phyloP scores from a whole-genome alignment of 2,797 vertebrate genomes.

The Psittacula echo region DNA sequence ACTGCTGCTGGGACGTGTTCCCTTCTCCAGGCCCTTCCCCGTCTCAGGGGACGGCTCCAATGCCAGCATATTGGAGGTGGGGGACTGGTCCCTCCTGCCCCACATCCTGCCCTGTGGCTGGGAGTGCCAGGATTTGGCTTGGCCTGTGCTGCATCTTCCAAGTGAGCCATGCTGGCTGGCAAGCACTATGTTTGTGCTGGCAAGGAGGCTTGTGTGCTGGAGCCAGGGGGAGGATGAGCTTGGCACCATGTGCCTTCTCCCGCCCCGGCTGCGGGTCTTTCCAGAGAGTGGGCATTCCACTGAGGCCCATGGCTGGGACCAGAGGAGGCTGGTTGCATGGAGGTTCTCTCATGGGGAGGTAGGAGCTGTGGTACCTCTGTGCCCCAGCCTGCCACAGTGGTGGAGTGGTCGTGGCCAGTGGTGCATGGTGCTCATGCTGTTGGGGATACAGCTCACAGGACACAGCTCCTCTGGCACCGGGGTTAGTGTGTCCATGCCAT shows the following conservation, averaged over 20 bases:
- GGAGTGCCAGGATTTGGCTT: background rate
- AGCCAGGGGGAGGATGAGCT: background rate
- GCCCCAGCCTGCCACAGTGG: accelerated
- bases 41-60: accelerated
- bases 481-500: accelerated
- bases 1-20: background rate
- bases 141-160: background rate
- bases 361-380: accelerated
- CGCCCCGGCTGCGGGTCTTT: background rate
- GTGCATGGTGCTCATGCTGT: accelerated
- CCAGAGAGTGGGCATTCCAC: background rate
- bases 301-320: background rate
- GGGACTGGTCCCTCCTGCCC: background rate
- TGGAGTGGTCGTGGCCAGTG: accelerated
- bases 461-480: accelerated
- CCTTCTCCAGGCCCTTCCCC: background rate
- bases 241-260: background rate
- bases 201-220: background rate
- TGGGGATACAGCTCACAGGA: background rate
- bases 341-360: no score
- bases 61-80: background rate
- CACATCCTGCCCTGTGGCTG: background rate
- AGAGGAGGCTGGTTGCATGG: no score
- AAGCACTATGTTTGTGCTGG: background rate
- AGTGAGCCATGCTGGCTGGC: background rate